These are phyloP conservation scores for Stegana nigrithorax DNA, from an alignment of 2,888 invertebrate genomes.

Conservation along the genomic window DNA sequence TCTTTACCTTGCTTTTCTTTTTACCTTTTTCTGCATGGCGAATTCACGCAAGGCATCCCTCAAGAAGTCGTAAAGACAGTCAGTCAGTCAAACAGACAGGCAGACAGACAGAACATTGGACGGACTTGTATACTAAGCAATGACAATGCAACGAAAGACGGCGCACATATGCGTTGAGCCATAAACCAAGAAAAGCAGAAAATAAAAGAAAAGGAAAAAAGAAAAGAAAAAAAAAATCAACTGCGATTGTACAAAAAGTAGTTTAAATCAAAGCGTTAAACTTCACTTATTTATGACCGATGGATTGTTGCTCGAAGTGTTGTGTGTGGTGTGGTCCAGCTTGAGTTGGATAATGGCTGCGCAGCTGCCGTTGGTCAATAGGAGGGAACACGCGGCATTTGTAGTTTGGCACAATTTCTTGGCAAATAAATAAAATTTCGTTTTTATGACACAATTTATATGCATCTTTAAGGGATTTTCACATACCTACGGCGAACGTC, in stretches of 20 bases:
- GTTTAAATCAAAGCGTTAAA: constrained; percentile 56
- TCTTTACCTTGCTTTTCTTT: no score
- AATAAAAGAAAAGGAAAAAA: no score
- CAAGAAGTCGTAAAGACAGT: constrained; percentile 16
- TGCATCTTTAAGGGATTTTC: not conserved
- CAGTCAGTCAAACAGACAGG: not conserved
- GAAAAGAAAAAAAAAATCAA: no score
- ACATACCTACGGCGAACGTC: no score
- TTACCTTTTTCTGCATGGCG: not conserved
- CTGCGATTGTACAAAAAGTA: constrained; percentile 35
- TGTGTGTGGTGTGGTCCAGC: not conserved
- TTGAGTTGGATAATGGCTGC: not conserved
- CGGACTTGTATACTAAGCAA: constrained; percentile 33
- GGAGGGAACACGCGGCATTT: no score
- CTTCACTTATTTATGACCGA: constrained; percentile 32
- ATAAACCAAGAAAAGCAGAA: not conserved
- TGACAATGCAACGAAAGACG: constrained; percentile 19
- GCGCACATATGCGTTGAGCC: not conserved
- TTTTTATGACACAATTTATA: constrained; percentile 30
- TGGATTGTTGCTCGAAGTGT: no score
- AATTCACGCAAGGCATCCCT: constrained; percentile 35
- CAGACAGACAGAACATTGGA: not conserved
- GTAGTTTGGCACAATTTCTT: constrained; percentile 22
- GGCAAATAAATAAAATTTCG: constrained; percentile 33
- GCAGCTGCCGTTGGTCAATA: constrained; percentile 9